phyloP scores from a whole-genome alignment of 1,140 invertebrate species.

The Ostrea edulis region DNA sequence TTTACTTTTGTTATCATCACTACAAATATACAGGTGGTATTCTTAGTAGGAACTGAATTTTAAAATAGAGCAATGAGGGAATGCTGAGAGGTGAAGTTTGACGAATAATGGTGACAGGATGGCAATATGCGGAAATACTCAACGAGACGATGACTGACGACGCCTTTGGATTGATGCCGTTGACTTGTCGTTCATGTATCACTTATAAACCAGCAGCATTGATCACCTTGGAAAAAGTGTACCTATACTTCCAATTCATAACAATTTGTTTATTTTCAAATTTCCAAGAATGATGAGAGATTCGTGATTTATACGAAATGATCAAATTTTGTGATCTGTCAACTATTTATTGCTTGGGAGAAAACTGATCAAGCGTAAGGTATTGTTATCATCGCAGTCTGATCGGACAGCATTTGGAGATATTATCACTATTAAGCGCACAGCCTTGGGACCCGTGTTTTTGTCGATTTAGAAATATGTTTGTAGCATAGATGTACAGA shows the following conservation, averaged over 20 bases:
- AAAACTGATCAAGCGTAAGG: constrained; percentile 26
- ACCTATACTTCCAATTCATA: not conserved
- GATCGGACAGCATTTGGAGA: constrained; percentile 3
- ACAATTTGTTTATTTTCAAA: not conserved
- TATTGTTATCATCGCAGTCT: constrained; percentile 11
- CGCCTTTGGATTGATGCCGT: constrained; percentile 15
- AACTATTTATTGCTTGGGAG: constrained; percentile 29
- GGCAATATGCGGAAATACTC: not conserved
- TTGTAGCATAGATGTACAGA: not conserved
- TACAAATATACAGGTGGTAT: not conserved
- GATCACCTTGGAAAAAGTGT: not conserved
- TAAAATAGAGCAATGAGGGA: not conserved
- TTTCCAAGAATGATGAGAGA: not conserved
- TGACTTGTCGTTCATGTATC: not conserved
- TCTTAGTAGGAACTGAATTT: not conserved
- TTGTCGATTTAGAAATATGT: not conserved
- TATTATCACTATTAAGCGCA: constrained; percentile 4
- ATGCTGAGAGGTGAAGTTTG: not conserved
- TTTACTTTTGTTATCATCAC: not conserved
- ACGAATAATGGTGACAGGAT: not conserved
- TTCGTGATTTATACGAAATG: not conserved
- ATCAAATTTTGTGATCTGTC: constrained; percentile 13
- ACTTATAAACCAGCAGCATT: not conserved
- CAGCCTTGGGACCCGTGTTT: not conserved
- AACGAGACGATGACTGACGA: not conserved